phyloP scores from a whole-genome alignment of 2,888 invertebrate species.

The Eudemis profundana region DNA sequence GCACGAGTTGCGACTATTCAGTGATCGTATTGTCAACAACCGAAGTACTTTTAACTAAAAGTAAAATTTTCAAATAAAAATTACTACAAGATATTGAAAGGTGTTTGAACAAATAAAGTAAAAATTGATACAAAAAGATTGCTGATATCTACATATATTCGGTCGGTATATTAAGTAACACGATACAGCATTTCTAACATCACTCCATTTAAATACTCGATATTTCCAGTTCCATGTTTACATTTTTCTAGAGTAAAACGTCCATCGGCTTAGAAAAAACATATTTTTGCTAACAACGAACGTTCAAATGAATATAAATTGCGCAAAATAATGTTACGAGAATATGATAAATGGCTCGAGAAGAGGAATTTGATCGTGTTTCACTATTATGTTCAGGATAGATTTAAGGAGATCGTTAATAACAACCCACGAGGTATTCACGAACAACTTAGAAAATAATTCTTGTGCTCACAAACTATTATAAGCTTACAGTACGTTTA shows the following conservation, averaged over 20 bases:
- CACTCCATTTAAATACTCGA: not conserved
- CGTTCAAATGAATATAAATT: not conserved
- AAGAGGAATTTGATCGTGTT: not conserved
- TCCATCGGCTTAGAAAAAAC: not conserved
- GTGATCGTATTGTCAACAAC: too few species aligned
- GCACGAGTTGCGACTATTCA: slow-evolving; percentile 37
- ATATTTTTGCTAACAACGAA: not conserved
- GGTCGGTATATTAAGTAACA: not conserved
- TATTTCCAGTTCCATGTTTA: not conserved
- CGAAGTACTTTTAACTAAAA: too few species aligned
- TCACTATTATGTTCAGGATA: not conserved
- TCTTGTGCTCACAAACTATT: not conserved
- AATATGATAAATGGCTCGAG: not conserved
- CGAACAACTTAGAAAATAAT: not conserved
- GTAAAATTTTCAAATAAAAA: too few species aligned
- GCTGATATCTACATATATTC: too few species aligned
- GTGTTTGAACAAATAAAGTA: too few species aligned
- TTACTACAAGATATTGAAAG: too few species aligned
- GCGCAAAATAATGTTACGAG: not conserved
- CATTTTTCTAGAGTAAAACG: not conserved
- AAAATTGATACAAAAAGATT: not conserved
- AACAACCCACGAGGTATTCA: not conserved
- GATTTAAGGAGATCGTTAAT: not conserved
- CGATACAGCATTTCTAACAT: not conserved
- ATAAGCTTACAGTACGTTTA: too few species aligned